Base-by-base conservation (phyloP, 2,797 vertebrate genomes). In the Balearica regulorum region DNA sequence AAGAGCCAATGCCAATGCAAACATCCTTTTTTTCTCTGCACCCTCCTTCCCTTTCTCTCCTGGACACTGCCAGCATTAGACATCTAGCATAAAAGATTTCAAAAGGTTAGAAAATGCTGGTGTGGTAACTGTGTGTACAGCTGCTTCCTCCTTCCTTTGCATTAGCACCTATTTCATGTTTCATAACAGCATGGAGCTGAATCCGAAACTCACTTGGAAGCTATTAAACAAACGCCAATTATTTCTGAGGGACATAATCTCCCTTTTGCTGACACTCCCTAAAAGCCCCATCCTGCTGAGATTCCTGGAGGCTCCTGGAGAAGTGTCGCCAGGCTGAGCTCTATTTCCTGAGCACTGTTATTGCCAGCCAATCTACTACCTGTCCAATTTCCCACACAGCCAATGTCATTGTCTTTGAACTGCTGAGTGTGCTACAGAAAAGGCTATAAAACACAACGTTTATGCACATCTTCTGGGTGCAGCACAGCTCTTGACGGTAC, bases 131-230 rank as follows among this genome's bases (percentile, higher is more conserved):
- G 17, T 66, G 37, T 0, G 1, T 43, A 57, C 29, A 84, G 76
- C 64, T 92, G 44, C 49, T 83, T 88, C 70, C 65, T 71, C 37
- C 21, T 85, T 69, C 69, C 51, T 70, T 75, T 72, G 55, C 51
- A 65, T 79, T 93, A 92, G 25, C 60, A 77, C 71, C 65, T 83
- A 85, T 82, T 90, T 90, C 37, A 55, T 79, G 57, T 93, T 77
- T 91, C 73, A 93, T 87, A 93, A 82, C 54, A 89, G 29, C 25
- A 65, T 8, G 25, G 55, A 90, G 17, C 15, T 80, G 68, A 87
- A 77, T 61, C 57, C 83, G 46, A 89, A 93, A 80, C 87, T 80
- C 81, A 89, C 75, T 87, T 89, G 75, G 58, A 87, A 92, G 39
- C 48, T 80, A 55, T 57, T 76, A 76, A 80, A 84, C 43, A 94